Evolutionary conservation across 2,797 vertebrate genomes (phyloP), one percentile per base, ranked within the genome.

Genomic region (Malurus splendens): DNA sequence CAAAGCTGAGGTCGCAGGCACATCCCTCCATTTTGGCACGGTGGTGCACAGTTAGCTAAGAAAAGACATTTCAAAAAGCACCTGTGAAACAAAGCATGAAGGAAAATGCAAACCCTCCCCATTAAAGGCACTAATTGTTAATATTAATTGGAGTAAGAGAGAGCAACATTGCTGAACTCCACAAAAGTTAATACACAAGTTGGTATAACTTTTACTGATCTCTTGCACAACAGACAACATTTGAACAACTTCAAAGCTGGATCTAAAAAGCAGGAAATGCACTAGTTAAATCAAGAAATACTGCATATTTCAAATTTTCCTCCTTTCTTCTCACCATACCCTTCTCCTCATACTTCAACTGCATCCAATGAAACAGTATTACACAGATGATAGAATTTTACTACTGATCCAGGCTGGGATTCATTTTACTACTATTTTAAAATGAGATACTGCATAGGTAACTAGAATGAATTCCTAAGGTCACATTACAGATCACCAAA

Each of bases 11-110:
- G 99, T 95, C 98, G 97, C 38, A 99, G 98, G 95, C 99, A 99
- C 98, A 99, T 98, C 90, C 99, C 99, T 96, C 98, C 99, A 14
- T 99, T 99, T 94, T 99, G 98, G 97, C 99, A 99, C 0, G 98
- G 98, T 9, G 99, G 99, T n/a, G 97, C 94, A 94, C 99, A 99
- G 96, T 98, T 98, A 41, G 99, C 99, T 99, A 95, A 89, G 89
- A 95, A 87, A 80, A 96, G 62, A 97, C 38, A 96, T 92, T 89
- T 87, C 12, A 86, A 74, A 80, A 90, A 80, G 85, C 14, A 92
- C 27, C 28, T 13, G 44, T 96, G 82, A 95, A 93, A 85, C 72
- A 90, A 88, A 89, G 51, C 41, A 24, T 6, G 10, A 70, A 27
- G 14, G 25, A 89, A 50, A 54, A 81, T 18, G 61, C 88, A 93